A percentile compares a stretch with the other conserved stretches of the same genome.
These are phyloP conservation scores for Spizella passerina DNA, from an alignment of 2,797 vertebrate species.

Conservation along the genomic window DNA sequence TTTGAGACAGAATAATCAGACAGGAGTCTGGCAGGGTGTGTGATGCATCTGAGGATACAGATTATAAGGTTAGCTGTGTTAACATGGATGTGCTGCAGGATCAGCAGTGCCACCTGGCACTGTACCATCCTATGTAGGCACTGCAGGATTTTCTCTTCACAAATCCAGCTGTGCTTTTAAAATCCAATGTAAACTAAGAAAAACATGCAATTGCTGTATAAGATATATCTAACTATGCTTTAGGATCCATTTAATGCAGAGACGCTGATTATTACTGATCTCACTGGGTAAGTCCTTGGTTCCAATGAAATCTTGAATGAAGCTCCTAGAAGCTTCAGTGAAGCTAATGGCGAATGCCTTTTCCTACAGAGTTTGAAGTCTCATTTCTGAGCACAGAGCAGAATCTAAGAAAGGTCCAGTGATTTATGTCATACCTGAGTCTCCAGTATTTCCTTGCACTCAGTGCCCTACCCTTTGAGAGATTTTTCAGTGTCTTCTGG, in stretches of 20 bases:
- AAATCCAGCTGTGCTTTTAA: not conserved
- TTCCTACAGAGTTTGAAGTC: not conserved
- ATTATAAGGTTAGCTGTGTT: not conserved
- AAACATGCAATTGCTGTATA: not conserved
- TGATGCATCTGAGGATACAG: not conserved
- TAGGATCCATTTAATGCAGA: not conserved
- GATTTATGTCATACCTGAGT: not conserved
- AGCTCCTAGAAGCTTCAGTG: not conserved
- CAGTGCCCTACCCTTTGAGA: not conserved
- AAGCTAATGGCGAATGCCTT: not conserved
- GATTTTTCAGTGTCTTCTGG: not conserved
- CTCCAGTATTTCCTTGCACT: not conserved
- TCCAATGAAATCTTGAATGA: not conserved
- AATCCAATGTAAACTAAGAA: not conserved
- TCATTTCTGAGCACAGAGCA: not conserved
- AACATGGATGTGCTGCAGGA: not conserved
- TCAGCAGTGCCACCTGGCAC: not conserved
- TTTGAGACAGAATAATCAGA: not conserved
- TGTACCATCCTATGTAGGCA: not conserved
- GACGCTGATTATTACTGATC: not conserved
- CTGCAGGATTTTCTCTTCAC: not conserved
- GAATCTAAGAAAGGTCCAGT: not conserved
- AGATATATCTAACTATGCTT: not conserved
- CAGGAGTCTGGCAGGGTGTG: not conserved
- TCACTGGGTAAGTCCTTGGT: fast-evolving